A percentile compares a stretch with the other conserved stretches of the same genome.
These are phyloP conservation scores for Lethenteron reissneri DNA, from an alignment of 2,113 vertebrate genomes.

Conservation along the genomic window DNA sequence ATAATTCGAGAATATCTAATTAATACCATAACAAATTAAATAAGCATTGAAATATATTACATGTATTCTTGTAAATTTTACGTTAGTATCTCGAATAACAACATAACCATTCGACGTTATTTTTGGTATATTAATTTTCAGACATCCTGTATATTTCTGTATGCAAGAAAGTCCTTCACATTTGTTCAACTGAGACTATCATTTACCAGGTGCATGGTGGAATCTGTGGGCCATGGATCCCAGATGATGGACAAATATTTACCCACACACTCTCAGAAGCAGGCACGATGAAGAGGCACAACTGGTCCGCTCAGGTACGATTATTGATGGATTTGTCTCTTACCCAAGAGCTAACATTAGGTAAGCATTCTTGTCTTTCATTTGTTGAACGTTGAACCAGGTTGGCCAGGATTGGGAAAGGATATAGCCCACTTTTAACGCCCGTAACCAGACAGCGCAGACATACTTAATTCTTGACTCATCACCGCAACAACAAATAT, in stretches of 20 bases:
- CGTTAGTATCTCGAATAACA: background rate
- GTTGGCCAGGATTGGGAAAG: too few species aligned
- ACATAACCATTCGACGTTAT: background rate
- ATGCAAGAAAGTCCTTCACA: background rate
- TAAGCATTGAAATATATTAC: background rate
- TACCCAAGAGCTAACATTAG: too few species aligned
- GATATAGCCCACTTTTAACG: too few species aligned
- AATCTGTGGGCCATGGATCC: slow-evolving; percentile 50
- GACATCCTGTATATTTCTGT: background rate
- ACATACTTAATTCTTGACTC: too few species aligned
- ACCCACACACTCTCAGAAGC: slow-evolving; percentile 44
- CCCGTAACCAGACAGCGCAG: too few species aligned
- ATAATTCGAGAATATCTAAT: background rate
- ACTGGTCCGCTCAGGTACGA: slow-evolving; percentile 45
- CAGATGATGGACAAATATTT: slow-evolving; percentile 51
- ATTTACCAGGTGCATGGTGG: slow-evolving; percentile 23
- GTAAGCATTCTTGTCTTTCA: too few species aligned
- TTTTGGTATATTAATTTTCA: background rate
- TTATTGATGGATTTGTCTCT: too few species aligned
- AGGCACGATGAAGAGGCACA: slow-evolving; percentile 42
- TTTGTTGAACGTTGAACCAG: too few species aligned
- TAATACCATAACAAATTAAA: slow-evolving; percentile 1
- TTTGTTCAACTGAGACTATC: too few species aligned
- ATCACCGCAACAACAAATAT: too few species aligned
- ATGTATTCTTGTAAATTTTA: background rate